These are phyloP conservation scores for Drosophila mimica DNA, from an alignment of 2,888 invertebrate genomes.

Conservation along the genomic window DNA sequence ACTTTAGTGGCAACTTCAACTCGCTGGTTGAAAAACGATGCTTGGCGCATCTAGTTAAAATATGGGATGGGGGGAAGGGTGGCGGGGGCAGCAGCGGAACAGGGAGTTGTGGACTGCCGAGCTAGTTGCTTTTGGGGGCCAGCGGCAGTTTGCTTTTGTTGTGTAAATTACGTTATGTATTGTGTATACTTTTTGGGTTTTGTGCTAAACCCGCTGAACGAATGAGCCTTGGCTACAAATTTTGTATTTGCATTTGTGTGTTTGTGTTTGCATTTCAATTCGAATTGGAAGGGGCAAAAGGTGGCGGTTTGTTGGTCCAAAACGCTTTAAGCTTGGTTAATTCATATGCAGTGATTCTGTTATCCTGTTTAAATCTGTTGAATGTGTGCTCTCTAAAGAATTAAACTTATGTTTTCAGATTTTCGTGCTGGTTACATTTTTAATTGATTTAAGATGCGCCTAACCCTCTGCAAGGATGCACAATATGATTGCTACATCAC, in stretches of 20 bases:
- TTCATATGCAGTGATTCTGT: slow-evolving; percentile 57
- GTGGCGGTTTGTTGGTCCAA: not conserved
- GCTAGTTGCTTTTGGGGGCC: slow-evolving; percentile 54
- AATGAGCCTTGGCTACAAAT: slow-evolving; percentile 49
- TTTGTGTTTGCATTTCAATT: slow-evolving; percentile 21
- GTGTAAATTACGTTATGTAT: slow-evolving; percentile 78
- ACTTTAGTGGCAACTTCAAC: slow-evolving; percentile 55
- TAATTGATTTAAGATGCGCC: not conserved
- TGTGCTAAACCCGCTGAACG: slow-evolving; percentile 43
- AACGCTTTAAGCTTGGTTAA: slow-evolving; percentile 51
- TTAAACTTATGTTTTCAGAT: not conserved
- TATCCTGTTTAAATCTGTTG: slow-evolving; percentile 64
- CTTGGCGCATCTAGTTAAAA: slow-evolving; percentile 4
- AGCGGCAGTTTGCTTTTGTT: slow-evolving; percentile 75
- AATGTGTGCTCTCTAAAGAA: slow-evolving; percentile 17
- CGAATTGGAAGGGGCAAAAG: no score
- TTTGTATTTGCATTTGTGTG: slow-evolving; percentile 44
- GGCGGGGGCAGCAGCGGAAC: not conserved
- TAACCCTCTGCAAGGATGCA: not conserved
- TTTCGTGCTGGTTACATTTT: not conserved
- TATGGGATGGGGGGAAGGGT: not conserved
- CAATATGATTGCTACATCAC: not conserved
- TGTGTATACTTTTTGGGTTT: slow-evolving; percentile 62
- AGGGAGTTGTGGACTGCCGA: slow-evolving; percentile 17
- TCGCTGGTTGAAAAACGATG: slow-evolving; percentile 41